Base-by-base conservation (phyloP, 2,888 invertebrate genomes). In the Eupithecia vulgata region DNA sequence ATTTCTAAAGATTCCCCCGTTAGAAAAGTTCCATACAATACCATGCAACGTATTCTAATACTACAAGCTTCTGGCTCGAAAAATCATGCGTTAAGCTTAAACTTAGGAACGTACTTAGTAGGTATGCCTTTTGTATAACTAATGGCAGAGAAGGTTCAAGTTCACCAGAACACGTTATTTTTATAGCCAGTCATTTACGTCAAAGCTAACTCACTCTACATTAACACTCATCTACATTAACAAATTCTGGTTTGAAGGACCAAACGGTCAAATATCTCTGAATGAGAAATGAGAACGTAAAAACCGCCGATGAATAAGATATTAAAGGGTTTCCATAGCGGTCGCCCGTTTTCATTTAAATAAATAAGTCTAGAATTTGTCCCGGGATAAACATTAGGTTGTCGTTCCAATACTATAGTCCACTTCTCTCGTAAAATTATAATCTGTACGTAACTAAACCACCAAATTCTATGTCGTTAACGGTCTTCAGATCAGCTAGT, bases 341-440 rank as follows among this genome's bases (percentile, higher is more conserved):
- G 48, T 17, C 48, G 57, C 64, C 68, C 40, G 68, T 57, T 74
- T 71, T 67, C 65, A 74, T 74, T 74, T 68, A 68, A 68, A 74
- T 71, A 15, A 35, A 61, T 74, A 71, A 69, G 37, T 66, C 42
- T 45, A 59, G 21, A 45, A 52, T 68, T 21, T 45, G 67, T 70
- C 61, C 15, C 35, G 52, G 68, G 68, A 64, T 34, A 8, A 4
- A 34, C n/a, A 65, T 48, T 62, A 35, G 5, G 0, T 15, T 6
- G 1, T 57, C 1, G 13, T 17, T 21, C 8, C 21, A 10, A 52
- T 10, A 52, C 21, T 15, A 5, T 0, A 45, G 48, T 48, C n/a
- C n/a, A 48, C 7, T 8, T n/a, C 48, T 42, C 40, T 40, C 1
- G 40, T 40, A 40, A 12, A 40, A 12, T 13, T 12, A 1, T 40